A percentile compares a stretch with the other conserved stretches of the same genome.
These are phyloP conservation scores for Parazoanthus swiftii DNA, from an alignment of 92 coral and sea anemone genomes.

Conservation along the genomic window DNA sequence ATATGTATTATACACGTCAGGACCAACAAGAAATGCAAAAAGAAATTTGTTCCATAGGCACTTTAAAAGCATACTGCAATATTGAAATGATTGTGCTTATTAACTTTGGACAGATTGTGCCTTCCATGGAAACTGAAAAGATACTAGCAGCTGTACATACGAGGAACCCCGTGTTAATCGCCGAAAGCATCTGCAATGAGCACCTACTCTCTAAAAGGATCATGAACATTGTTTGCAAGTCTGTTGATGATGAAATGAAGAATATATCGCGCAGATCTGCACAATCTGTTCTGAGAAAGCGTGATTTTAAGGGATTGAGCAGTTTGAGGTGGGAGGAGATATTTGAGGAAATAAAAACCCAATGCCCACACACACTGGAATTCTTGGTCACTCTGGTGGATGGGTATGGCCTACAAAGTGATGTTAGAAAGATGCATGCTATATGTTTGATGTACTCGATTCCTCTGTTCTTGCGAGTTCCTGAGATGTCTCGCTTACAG, in stretches of 20 bases:
- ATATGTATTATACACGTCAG: too few species aligned
- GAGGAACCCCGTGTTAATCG: background rate
- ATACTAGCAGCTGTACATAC: background rate
- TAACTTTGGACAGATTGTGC: background rate
- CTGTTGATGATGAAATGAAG: constrained; percentile 42
- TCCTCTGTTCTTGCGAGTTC: constrained; percentile 47
- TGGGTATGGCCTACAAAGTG: constrained; percentile 42
- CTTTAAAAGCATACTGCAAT: background rate
- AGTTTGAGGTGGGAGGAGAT: constrained; percentile 42
- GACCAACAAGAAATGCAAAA: too few species aligned
- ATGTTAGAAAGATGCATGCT: constrained; percentile 40
- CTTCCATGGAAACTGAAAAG: background rate
- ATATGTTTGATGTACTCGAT: constrained; percentile 37
- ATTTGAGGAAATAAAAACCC: constrained; percentile 38
- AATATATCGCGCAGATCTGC: constrained; percentile 46
- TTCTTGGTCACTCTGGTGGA: constrained; percentile 41
- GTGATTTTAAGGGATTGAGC: constrained; percentile 43
- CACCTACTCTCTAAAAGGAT: background rate
- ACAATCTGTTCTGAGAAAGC: constrained; percentile 39
- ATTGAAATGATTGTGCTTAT: background rate
- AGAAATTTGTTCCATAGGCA: too few species aligned
- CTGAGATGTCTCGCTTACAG: constrained; percentile 41
- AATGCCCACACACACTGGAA: constrained; percentile 46
- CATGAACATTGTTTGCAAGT: constrained; percentile 43
- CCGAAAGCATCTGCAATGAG: background rate